Base-by-base conservation (phyloP, 2,888 invertebrate species). In the Metallyticus violacea region DNA sequence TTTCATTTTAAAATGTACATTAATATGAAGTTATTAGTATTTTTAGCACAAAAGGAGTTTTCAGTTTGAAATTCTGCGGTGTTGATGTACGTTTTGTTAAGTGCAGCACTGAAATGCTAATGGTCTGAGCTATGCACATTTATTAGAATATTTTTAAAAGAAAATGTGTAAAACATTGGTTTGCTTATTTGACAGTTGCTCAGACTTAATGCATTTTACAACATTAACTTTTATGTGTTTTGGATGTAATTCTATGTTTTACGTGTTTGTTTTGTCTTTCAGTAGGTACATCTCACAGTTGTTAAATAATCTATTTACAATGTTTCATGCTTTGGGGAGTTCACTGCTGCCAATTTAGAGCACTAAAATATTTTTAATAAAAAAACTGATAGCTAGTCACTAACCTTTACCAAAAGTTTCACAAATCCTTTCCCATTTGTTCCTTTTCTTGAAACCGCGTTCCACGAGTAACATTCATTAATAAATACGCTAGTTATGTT, bases 261-360 rank as follows among this genome's bases (percentile, higher is more conserved):
- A 86, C 85, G 82, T 87, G 85, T 88, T 88, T 88, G 88, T 88
- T 88, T 88, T 88, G 87, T 88, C 87, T 89, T 88, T 88, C 88
- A 88, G 87, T 89, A 87, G 88, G 88, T 88, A 76, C 88, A 86
- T 88, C 88, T 87, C 85, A 87, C 79, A 85, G 85, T 85, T 86
- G 27, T 83, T 83, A 77, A 83, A 29, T 28, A 86, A 85, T 85
- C 83, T 81, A 88, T 88, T 87, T 88, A 86, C 87, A 88, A 88
- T 89, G 89, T 89, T 89, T 89, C 89, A 89, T 89, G 89, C 89
- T 89, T 89, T 86, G 88, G 88, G 89, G 87, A 88, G 88, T 88
- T 89, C 89, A 89, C 89, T 89, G 89, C 89, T 89, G 89, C 89
- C 89, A 88, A 87, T 87, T 87, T 83, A 77, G 77, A 86, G 87